Evolutionary conservation across 2,888 invertebrate species (phyloP).

Genomic region (Andricus curvator): DNA sequence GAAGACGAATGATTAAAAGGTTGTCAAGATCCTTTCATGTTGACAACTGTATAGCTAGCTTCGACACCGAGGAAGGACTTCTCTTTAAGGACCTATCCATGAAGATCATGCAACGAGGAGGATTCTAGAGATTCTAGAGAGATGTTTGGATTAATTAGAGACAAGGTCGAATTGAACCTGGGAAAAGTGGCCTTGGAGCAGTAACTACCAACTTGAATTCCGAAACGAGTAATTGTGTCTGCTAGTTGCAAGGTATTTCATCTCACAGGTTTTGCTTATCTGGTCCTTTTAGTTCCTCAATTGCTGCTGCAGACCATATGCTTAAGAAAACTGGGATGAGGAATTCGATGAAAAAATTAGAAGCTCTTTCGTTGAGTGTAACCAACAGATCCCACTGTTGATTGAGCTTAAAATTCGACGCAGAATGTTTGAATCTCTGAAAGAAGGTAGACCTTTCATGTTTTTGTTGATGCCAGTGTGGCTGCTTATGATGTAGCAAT

Average conservation of each 20-base stretch:
- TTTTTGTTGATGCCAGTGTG: conserved; percentile 63
- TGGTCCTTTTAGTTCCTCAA: background rate
- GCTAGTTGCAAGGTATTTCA: conserved; percentile 54
- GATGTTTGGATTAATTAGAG: rapidly evolving
- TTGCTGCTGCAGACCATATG: too few species aligned
- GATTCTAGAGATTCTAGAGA: conserved; percentile 41
- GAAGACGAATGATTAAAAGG: conserved; percentile 46
- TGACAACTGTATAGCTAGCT: conserved; percentile 56
- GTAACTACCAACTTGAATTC: conserved; percentile 24
- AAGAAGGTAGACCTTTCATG: conserved; percentile 52
- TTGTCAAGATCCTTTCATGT: conserved; percentile 55
- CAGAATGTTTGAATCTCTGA: conserved; percentile 3
- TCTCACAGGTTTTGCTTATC: conserved; percentile 53
- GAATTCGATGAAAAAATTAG: conserved; percentile 40
- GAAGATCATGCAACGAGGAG: conserved; percentile 44
- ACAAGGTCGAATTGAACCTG: too few species aligned
- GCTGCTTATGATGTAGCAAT: conserved; percentile 59
- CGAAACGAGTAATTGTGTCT: conserved; percentile 56
- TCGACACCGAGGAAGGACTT: conserved; percentile 32
- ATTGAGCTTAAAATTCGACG: conserved; percentile 53
- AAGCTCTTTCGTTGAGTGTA: background rate
- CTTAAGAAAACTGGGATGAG: conserved; percentile 42
- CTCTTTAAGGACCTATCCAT: conserved; percentile 37
- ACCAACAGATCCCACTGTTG: conserved; percentile 17
- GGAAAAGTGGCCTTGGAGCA: background rate